A percentile compares a stretch with the other conserved stretches of the same genome.
These are phyloP conservation scores for Muscicapa adusta DNA, from an alignment of 2,113 vertebrate genomes.

Conservation along the genomic window DNA sequence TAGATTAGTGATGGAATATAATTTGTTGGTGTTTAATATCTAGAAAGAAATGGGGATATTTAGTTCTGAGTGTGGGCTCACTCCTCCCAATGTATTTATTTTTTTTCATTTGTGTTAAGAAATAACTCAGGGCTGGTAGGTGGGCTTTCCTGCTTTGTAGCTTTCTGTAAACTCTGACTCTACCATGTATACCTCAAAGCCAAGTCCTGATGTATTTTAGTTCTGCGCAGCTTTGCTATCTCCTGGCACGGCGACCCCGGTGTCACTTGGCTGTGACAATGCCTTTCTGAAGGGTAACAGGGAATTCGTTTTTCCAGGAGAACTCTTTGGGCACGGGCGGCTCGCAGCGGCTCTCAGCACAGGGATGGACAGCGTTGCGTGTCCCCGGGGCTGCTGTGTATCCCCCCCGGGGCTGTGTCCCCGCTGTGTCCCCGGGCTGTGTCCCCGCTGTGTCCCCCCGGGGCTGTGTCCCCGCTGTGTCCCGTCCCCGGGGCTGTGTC, in stretches of 20 bases:
- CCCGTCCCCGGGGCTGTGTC: neutral
- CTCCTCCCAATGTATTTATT: neutral
- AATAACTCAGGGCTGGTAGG: accelerated
- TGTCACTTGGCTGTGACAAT: accelerated
- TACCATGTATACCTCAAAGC: neutral
- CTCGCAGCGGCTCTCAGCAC: accelerated
- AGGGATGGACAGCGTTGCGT: neutral
- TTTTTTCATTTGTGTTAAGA: neutral
- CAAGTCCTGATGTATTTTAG: accelerated
- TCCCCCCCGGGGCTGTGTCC: neutral
- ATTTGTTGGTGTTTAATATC: neutral
- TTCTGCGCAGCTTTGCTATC: accelerated
- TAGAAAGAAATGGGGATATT: neutral
- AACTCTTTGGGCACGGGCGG: accelerated
- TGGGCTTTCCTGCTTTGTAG: neutral
- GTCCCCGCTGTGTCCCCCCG: neutral
- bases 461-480: neutral
- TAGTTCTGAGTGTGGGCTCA: neutral
- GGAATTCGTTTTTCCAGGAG: accelerated
- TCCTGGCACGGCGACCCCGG: accelerated
- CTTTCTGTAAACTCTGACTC: neutral
- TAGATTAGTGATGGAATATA: neutral
- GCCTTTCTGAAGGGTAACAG: accelerated
- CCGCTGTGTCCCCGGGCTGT: neutral
- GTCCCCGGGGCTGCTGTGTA: too few relatives aligned